phyloP scores from a whole-genome alignment of 2,797 vertebrate genomes.

The Sebastes itinus region DNA sequence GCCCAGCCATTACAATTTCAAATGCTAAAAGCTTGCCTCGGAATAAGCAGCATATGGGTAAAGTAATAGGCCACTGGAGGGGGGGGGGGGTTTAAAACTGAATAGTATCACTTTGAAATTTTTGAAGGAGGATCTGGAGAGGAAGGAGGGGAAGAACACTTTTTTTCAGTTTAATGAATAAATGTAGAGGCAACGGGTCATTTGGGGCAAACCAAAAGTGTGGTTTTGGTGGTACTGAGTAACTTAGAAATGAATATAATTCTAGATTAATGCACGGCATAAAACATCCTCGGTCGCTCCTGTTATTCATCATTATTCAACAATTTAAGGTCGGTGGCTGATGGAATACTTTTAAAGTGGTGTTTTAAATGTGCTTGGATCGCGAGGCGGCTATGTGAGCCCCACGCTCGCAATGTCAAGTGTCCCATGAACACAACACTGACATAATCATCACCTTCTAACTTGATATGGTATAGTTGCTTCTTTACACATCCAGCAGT shows the following conservation, averaged over 20 bases:
- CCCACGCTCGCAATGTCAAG: not conserved
- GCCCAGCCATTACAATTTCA: slow-evolving; percentile 35
- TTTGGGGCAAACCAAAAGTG: not conserved
- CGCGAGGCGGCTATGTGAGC: too few relatives aligned
- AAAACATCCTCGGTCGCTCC: not conserved
- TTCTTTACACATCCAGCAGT: not conserved
- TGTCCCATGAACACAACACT: not conserved
- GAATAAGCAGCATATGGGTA: slow-evolving; percentile 31
- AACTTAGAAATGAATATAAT: not conserved
- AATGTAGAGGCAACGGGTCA: not conserved
- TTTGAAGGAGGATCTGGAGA: not conserved
- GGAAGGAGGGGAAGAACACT: not conserved
- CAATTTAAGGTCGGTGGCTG: not conserved
- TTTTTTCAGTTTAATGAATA: not conserved
- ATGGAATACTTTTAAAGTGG: not conserved
- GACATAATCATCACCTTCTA: not conserved
- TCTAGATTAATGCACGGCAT: not conserved
- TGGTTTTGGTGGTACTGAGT: not conserved
- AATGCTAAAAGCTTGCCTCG: slow-evolving; percentile 15
- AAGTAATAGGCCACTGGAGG: slow-evolving; percentile 14
- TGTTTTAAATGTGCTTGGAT: not conserved
- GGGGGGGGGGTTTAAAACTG: not conserved
- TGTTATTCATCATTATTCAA: not conserved
- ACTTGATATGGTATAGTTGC: not conserved
- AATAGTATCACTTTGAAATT: slow-evolving; percentile 5